Percentiles rank a stretch among this genome's conserved stretches.
These are phyloP conservation scores for Ichneumoninae sp. DNA, from an alignment of 2,888 invertebrate species.

Conservation along the genomic window DNA sequence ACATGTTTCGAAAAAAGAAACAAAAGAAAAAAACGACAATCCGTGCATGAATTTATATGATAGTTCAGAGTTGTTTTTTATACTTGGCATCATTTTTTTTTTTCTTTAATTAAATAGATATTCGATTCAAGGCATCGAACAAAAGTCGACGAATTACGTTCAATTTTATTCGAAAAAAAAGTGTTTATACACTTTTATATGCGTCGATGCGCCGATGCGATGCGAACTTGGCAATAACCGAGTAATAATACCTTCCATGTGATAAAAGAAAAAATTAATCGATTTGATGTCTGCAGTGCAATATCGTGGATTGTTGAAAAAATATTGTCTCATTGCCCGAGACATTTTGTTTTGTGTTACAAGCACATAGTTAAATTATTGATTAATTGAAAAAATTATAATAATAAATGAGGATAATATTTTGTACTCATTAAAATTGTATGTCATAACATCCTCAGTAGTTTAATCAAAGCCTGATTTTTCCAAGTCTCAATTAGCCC, in stretches of 20 bases:
- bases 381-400: conserved; percentile 1
- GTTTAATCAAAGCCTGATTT: too few species aligned
- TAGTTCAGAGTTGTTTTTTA: neutral
- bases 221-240: neutral
- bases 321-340: conserved; percentile 36
- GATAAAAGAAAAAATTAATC: conserved; percentile 65
- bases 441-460: neutral
- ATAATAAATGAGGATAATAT: conserved; percentile 2
- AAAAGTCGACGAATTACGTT: neutral
- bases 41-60: conserved; percentile 3
- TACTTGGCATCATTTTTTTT: neutral
- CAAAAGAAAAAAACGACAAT: neutral
- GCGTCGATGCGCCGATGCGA: neutral
- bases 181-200: neutral
- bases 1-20: conserved; percentile 9
- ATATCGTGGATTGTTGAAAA: conserved; percentile 47
- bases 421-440: neutral
- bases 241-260: conserved; percentile 53
- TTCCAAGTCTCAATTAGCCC: neutral
- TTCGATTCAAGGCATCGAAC: conserved; percentile 6
- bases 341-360: conserved; percentile 51
- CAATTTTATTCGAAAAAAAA: neutral
- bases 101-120: neutral
- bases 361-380: conserved; percentile 15
- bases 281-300: conserved; percentile 66